Conservation (phyloP, 2,888 invertebrate genomes). For the Antitype chi region DNA sequence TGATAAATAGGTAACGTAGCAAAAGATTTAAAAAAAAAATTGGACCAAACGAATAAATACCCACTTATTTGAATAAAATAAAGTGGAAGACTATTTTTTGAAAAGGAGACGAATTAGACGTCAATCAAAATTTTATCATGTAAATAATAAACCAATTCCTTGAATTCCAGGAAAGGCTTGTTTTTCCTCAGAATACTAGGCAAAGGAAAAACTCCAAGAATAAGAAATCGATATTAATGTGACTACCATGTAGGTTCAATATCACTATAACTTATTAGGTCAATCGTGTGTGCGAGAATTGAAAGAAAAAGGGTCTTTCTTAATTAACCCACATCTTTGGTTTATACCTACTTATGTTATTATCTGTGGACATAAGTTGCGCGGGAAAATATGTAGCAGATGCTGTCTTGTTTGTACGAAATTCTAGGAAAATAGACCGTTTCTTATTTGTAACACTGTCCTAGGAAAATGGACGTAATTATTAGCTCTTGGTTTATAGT, state of each 20-base stretch:
- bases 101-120: not conserved
- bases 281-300: slow-evolving; percentile 48
- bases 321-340: slow-evolving; percentile 52
- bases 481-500: not conserved
- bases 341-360: slow-evolving; percentile 23
- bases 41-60: not conserved
- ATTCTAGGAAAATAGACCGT: slow-evolving; percentile 17
- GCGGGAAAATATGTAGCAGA: slow-evolving; percentile 39
- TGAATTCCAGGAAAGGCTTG: not conserved
- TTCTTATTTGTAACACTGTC: not conserved
- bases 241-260: slow-evolving; percentile 26
- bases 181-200: not conserved
- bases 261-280: slow-evolving; percentile 48
- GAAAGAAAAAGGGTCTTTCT: slow-evolving; percentile 49
- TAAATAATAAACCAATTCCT: not conserved
- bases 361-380: slow-evolving; percentile 44
- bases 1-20: not conserved
- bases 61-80: not conserved
- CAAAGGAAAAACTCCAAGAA: slow-evolving; percentile 1
- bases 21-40: not conserved
- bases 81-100: rapidly evolving
- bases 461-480: not conserved
- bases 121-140: not conserved
- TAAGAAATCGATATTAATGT: slow-evolving; percentile 20
- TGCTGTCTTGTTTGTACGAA: slow-evolving; percentile 13